These are phyloP conservation scores for Drosophila parabipectinata DNA, from an alignment of 1,140 invertebrate species.

Conservation along the genomic window DNA sequence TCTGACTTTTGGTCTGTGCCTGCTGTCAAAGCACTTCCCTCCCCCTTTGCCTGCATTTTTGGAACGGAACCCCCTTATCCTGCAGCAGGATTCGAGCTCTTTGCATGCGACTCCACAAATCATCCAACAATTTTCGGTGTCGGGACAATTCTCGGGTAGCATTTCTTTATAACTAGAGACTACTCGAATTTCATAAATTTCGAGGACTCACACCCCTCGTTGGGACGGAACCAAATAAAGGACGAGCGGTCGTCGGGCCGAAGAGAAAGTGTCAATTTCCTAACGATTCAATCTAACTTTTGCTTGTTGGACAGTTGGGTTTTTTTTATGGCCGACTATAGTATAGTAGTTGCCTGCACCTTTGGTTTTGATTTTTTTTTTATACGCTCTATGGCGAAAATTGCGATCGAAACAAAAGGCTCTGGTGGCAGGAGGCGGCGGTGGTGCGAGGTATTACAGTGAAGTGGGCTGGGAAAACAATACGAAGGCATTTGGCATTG, in stretches of 20 bases:
- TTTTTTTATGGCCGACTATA: constrained; percentile 29
- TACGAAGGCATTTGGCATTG: constrained; percentile 73
- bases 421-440: neutral
- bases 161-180: constrained; percentile 27
- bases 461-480: constrained; percentile 55
- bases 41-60: constrained; percentile 1
- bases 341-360: constrained; percentile 32
- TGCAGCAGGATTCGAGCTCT: constrained; percentile 10
- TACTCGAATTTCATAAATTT: constrained; percentile 51
- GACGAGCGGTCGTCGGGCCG: neutral
- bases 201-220: constrained; percentile 27
- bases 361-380: constrained; percentile 40
- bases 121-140: constrained; percentile 34
- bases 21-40: constrained; percentile 65
- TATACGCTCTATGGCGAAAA: constrained; percentile 17
- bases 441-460: constrained; percentile 5
- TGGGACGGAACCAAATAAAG: neutral
- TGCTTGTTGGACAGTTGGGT: constrained; percentile 61
- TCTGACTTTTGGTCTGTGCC: constrained; percentile 57
- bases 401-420: constrained; percentile 66
- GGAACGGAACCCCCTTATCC: constrained; percentile 27
- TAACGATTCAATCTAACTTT: constrained; percentile 68
- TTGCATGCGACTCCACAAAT: constrained; percentile 23
- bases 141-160: constrained; percentile 29
- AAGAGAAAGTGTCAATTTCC: constrained; percentile 75